A percentile compares a stretch with the other conserved stretches of the same genome.
phyloP scores from a whole-genome alignment of 1,140 invertebrate species.

The Parapsyche elsis region DNA sequence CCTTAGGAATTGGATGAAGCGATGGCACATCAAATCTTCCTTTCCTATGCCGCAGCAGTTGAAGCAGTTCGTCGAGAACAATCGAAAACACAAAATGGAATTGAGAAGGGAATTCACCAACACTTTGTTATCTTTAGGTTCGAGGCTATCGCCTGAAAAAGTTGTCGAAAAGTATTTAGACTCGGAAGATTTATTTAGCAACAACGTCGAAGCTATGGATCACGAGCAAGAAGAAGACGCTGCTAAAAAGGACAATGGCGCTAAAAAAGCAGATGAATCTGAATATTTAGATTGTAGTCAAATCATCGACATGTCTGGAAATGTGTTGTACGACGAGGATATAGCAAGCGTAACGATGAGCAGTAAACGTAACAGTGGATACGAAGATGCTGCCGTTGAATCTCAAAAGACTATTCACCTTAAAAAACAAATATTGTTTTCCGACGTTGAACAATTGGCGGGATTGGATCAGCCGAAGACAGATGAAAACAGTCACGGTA shows the following conservation, averaged over 20 bases:
- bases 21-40: conserved; percentile 68
- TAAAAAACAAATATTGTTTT: conserved; percentile 50
- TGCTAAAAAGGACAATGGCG: background rate
- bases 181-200: background rate
- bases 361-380: background rate
- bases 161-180: conserved; percentile 9
- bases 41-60: conserved; percentile 68
- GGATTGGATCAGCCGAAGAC: conserved; percentile 37
- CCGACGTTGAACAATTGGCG: conserved; percentile 52
- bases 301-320: conserved; percentile 54
- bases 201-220: background rate
- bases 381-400: background rate
- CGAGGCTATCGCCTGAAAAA: conserved; percentile 27
- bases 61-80: conserved; percentile 67
- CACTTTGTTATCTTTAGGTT: conserved; percentile 36
- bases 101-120: conserved; percentile 45
- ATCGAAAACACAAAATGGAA: conserved; percentile 63
- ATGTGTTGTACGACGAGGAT: conserved; percentile 50
- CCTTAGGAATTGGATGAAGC: conserved; percentile 68
- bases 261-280: background rate
- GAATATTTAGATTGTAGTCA: conserved; percentile 35
- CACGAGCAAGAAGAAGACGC: conserved; percentile 22
- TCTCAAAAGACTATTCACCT: background rate
- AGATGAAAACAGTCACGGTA: background rate
- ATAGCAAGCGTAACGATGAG: conserved; percentile 29